phyloP scores from a whole-genome alignment of 2,888 invertebrate genomes.

The Hirtodrosophila duncani region DNA sequence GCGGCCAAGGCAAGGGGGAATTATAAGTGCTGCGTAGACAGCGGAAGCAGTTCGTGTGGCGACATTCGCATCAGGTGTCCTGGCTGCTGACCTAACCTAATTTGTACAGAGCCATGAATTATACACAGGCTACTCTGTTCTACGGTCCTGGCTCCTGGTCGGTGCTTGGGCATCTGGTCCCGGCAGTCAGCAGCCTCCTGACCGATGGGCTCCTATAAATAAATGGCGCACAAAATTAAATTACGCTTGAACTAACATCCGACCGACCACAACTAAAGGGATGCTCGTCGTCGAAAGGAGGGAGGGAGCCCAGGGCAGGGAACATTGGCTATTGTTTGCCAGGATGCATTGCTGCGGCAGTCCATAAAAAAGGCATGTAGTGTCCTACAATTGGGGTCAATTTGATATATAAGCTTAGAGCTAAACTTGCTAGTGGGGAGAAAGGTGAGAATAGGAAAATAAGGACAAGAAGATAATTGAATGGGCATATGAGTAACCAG shows the following conservation, averaged over 20 bases:
- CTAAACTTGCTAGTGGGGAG: neutral
- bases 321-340: conserved; percentile 49
- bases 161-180: neutral
- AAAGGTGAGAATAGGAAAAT: neutral
- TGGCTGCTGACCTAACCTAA: conserved; percentile 63
- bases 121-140: conserved; percentile 34
- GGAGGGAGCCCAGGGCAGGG: conserved; percentile 1
- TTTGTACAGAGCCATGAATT: conserved; percentile 56
- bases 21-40: too few species aligned
- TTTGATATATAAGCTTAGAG: too few species aligned
- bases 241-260: conserved; percentile 51
- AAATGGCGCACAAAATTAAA: conserved; percentile 67
- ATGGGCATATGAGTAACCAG: too few species aligned
- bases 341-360: conserved; percentile 65
- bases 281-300: conserved; percentile 1
- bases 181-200: conserved; percentile 21
- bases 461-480: too few species aligned
- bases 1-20: too few species aligned
- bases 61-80: conserved; percentile 1
- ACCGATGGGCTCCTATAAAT: conserved; percentile 65
- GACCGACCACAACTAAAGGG: neutral
- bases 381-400: conserved; percentile 20
- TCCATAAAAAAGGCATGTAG: conserved; percentile 46
- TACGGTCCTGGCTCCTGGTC: conserved; percentile 15
- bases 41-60: too few species aligned